A percentile compares a stretch with the other conserved stretches of the same genome.
Conservation (phyloP, 1,140 invertebrate genomes). For the Drosophila arizonae region DNA sequence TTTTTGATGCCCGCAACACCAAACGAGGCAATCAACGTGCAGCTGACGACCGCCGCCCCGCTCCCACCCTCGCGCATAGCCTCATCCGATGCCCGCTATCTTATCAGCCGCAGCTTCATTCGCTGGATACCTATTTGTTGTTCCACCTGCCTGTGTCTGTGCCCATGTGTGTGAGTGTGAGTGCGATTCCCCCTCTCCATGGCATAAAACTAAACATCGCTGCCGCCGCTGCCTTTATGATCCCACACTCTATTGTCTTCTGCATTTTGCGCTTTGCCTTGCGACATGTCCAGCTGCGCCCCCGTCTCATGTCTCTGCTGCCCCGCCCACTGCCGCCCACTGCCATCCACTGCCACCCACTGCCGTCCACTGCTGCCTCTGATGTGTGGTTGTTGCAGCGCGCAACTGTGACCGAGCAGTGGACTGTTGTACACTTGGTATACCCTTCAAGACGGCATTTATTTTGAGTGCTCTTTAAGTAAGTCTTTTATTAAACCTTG, state of each 20-base stretch:
- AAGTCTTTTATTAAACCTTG: too few relatives aligned
- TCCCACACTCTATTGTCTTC: constrained; percentile 31
- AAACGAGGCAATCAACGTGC: constrained; percentile 56
- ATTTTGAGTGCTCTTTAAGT: too few relatives aligned
- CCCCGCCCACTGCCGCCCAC: not conserved
- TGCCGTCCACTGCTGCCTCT: not conserved
- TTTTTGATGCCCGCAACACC: constrained; percentile 44
- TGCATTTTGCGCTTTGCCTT: constrained; percentile 42
- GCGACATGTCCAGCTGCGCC: constrained; percentile 16
- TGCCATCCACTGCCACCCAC: too few relatives aligned
- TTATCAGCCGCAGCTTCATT: constrained; percentile 51
- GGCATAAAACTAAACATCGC: constrained; percentile 48
- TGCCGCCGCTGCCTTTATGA: constrained; percentile 31
- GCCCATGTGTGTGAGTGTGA: constrained; percentile 4
- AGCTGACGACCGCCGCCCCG: not conserved
- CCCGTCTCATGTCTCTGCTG: not conserved
- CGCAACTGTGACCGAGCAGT: constrained; percentile 34
- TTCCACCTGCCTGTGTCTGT: constrained; percentile 23
- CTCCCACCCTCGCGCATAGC: not conserved
- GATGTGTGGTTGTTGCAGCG: constrained; percentile 19
- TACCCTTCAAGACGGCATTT: not conserved
- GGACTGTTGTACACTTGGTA: constrained; percentile 23
- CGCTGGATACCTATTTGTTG: constrained; percentile 37
- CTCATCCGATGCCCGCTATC: constrained; percentile 21
- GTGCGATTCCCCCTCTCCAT: not conserved